Evolutionary conservation across 2,113 vertebrate genomes (phyloP), one percentile per base, ranked within the genome.

Genomic region (Notiomystis cincta): DNA sequence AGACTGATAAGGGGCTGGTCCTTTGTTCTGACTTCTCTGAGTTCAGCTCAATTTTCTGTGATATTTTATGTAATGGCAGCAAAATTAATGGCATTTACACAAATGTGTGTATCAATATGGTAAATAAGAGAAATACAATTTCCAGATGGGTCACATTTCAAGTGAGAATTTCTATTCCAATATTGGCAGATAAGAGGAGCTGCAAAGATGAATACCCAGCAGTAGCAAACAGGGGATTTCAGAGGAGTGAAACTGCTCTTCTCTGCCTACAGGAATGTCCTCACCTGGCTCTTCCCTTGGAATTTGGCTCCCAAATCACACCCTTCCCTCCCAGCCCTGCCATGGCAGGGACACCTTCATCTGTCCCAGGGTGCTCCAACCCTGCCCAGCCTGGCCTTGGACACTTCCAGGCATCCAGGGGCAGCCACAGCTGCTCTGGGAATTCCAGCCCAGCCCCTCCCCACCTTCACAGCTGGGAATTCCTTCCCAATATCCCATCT

Each of bases 401-500:
- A 1, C 58, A 65, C 37, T 73, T 6, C 76, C 76, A 88, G 67
- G 50, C 67, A 72, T 72, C 37, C 83, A 87, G 67, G 50, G 18
- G 31, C 66, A 88, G 42, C 58, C 76, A 5, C 76, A 89, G 67
- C 51, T 44, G 10, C 27, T 81, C 77, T 73, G 86, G 44, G 8
- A 37, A 80, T 24, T 45, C 61, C 12, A 45, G 0, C 15, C 66
- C 42, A 57, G 85, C 4, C 0, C n/a, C n/a, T 66, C 1, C 2
- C 2, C 60, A 21, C 27, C 22, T 11, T 51, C 8, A 1, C 28
- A 69, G 15, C 4, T 9, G 37, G 7, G 1, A 70, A 64, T 81
- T 51, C 44, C 44, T 50, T 0, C 44, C 60, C 67, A 44, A 10
- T 0, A 1, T 82, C 51, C 67, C 67, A 66, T 6, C n/a, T n/a